phyloP scores from a whole-genome alignment of 2,888 invertebrate species.

The Aspidiotus rigidus region DNA sequence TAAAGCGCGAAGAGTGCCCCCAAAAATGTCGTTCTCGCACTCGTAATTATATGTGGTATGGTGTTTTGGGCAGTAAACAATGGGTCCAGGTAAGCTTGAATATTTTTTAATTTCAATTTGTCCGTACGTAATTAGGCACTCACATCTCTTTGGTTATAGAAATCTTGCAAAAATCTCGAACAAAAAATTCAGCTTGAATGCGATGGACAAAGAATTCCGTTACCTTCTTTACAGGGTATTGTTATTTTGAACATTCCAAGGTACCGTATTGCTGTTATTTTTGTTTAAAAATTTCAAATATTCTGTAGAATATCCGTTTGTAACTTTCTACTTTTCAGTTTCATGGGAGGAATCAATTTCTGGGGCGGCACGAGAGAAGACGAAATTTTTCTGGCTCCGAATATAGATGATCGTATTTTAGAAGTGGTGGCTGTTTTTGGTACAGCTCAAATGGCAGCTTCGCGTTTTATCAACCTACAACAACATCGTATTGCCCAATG shows the following conservation, averaged over 20 bases:
- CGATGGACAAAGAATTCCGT: conserved; percentile 88
- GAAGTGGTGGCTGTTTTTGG: conserved; percentile 98
- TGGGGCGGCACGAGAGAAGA: conserved; percentile 93
- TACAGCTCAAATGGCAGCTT: conserved; percentile 95
- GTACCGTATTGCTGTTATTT: conserved; percentile 43
- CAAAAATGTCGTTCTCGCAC: conserved; percentile 91
- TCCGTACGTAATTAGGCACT: too few species aligned
- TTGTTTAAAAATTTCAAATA: not conserved
- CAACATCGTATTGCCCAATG: conserved; percentile 97
- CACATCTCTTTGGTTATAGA: conserved; percentile 47
- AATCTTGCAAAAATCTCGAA: conserved; percentile 91
- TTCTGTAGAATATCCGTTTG: not conserved
- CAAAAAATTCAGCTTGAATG: conserved; percentile 91
- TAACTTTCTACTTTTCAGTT: conserved; percentile 51
- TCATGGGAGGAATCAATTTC: conserved; percentile 97
- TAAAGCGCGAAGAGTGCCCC: conserved; percentile 92
- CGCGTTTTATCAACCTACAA: conserved; percentile 85
- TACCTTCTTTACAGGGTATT: conserved; percentile 92
- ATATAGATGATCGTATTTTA: conserved; percentile 89
- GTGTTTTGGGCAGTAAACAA: conserved; percentile 50
- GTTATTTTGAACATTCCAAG: conserved; percentile 92
- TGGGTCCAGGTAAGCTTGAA: conserved; percentile 42
- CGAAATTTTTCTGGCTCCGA: conserved; percentile 82
- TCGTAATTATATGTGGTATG: conserved; percentile 90
- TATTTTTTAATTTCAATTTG: not conserved